Percentiles rank a stretch among this genome's conserved stretches.
Conservation (phyloP, 2,888 invertebrate genomes). For the Synanthedon vespiformis region DNA sequence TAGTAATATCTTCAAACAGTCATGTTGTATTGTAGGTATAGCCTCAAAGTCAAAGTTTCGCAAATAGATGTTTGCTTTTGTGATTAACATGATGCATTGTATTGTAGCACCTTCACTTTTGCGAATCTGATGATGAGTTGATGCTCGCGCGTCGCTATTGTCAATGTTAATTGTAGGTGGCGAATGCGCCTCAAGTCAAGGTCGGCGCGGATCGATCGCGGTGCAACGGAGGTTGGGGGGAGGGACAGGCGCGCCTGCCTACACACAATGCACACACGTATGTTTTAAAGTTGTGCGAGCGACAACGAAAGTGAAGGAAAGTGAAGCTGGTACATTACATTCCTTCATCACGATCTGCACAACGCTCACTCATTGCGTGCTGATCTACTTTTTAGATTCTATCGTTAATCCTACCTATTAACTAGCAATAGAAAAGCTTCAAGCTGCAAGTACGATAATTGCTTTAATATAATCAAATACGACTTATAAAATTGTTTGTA, state of each 20-base stretch:
- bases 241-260: slow-evolving; percentile 17
- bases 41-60: slow-evolving; percentile 4
- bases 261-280: slow-evolving; percentile 37
- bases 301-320: slow-evolving; percentile 59
- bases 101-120: too few relatives aligned
- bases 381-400: slow-evolving; percentile 8
- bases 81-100: too few relatives aligned
- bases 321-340: slow-evolving; percentile 35
- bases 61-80: too few relatives aligned
- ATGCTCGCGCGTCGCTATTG: slow-evolving; percentile 52
- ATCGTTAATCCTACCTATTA: neutral
- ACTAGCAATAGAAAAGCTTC: too few relatives aligned
- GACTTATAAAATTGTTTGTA: too few relatives aligned
- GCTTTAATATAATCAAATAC: too few relatives aligned
- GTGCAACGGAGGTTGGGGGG: slow-evolving; percentile 19
- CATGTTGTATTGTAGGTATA: neutral
- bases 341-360: slow-evolving; percentile 34
- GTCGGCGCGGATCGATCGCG: slow-evolving; percentile 45
- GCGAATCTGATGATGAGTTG: slow-evolving; percentile 4
- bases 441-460: too few relatives aligned
- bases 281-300: slow-evolving; percentile 20
- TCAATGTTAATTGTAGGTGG: slow-evolving; percentile 53
- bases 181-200: slow-evolving; percentile 52
- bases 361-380: slow-evolving; percentile 25
- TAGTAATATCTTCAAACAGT: neutral